These are phyloP conservation scores for Zophobas atratus DNA, from an alignment of 1,140 invertebrate genomes.

Conservation along the genomic window DNA sequence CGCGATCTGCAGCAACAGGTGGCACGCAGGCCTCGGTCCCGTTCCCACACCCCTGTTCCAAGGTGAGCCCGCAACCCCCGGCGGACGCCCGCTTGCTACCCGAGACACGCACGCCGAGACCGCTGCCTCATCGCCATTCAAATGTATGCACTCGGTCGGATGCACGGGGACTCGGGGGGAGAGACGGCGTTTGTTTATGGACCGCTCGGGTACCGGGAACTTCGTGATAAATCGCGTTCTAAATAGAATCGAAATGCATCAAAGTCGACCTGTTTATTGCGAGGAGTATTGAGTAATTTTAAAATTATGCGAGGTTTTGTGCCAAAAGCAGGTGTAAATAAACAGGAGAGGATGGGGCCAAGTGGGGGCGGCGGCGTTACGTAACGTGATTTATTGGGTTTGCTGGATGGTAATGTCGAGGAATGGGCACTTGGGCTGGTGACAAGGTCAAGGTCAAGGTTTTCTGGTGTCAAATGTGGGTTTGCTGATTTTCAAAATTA, in stretches of 20 bases:
- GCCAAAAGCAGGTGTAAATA: conserved; percentile 11
- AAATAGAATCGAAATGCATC: conserved; percentile 32
- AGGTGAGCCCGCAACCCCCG: not conserved
- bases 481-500: too few relatives aligned
- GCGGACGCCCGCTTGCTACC: not conserved
- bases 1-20: conserved; percentile 37
- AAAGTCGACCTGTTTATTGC: conserved; percentile 20
- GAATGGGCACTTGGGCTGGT: too few relatives aligned
- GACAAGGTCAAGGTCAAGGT: too few relatives aligned
- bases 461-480: too few relatives aligned
- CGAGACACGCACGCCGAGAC: conserved; percentile 19
- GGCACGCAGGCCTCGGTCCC: conserved; percentile 35
- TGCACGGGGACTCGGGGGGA: not conserved
- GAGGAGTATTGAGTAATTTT: conserved; percentile 8
- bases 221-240: conserved; percentile 24
- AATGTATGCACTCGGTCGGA: conserved; percentile 13
- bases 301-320: conserved; percentile 8
- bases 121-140: conserved; percentile 40
- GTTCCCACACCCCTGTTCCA: conserved; percentile 23
- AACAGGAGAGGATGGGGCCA: not conserved
- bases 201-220: conserved; percentile 7
- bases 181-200: conserved; percentile 6
- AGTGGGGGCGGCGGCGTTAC: too few relatives aligned
- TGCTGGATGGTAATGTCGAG: not conserved
- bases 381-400: too few relatives aligned